Percentiles rank a stretch among this genome's conserved stretches.
Conservation (phyloP, 2,113 vertebrate species). For the Conger conger region DNA sequence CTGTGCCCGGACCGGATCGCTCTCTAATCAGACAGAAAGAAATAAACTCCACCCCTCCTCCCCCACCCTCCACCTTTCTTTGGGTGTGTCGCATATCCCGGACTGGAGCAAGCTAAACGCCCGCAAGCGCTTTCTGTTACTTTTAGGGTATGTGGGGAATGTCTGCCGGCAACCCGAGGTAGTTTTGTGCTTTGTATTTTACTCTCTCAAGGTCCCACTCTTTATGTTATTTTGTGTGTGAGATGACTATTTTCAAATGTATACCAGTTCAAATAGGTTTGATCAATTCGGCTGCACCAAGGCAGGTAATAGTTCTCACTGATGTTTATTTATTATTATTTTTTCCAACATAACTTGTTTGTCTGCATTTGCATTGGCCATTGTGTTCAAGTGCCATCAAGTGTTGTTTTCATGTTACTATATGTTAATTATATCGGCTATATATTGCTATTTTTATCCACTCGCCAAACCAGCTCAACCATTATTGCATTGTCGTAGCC, state of each 20-base stretch:
- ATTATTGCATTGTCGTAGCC: neutral
- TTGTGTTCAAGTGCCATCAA: no score
- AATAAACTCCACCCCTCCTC: slow-evolving; percentile 27
- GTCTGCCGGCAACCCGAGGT: neutral
- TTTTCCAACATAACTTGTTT: no score
- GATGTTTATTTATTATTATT: neutral
- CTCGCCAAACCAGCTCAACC: neutral
- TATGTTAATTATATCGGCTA: neutral
- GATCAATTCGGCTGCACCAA: neutral
- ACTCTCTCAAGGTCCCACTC: neutral
- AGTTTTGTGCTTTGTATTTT: neutral
- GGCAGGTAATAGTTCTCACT: no score
- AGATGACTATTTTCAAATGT: neutral
- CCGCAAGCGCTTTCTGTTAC: neutral
- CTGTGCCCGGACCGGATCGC: slow-evolving; percentile 24
- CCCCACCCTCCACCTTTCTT: no score
- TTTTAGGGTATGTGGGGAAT: neutral
- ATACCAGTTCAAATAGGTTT: neutral
- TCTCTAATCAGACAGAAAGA: slow-evolving; percentile 46
- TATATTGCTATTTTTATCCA: neutral
- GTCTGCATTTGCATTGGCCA: no score
- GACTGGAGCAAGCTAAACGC: slow-evolving; percentile 18
- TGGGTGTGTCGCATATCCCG: slow-evolving; percentile 36
- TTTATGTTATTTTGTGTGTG: neutral
- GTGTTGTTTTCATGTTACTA: neutral